Base-by-base conservation (phyloP, 2,888 invertebrate genomes). In the Acrocyrtus sp. region DNA sequence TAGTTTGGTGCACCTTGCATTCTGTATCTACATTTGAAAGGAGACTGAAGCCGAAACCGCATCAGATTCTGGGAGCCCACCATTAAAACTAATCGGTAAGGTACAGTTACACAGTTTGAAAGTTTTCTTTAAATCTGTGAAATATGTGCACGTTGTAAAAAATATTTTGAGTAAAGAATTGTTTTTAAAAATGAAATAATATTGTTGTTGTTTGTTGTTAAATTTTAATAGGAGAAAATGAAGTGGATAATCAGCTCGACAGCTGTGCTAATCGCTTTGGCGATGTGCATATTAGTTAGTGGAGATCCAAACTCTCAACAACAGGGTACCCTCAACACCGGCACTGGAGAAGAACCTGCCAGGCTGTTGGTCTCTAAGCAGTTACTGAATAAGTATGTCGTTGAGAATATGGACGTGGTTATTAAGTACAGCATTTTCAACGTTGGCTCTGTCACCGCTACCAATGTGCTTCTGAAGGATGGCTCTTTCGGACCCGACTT, bases 371-470 rank as follows among this genome's bases (percentile, higher is more conserved):
- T 96, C 24, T 94, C 95, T 10, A 98, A 98, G 86, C 94, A 95
- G 86, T 92, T 98, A 82, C 88, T 97, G 74, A 98, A 98, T 84
- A 95, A 94, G 86, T 98, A 96, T 84, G 87, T 98, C 76, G 98
- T 99, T 1, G 97, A 98, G 87, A 92, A 92, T 83, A 94, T 95
- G 90, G 98, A 99, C 84, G 90, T 98, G 82, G 89, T 98, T 76
- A 91, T 98, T 47, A 95, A 97, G 83, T 98, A 98, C 84, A 94
- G 93, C 15, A 87, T 98, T 69, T 96, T 90, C 86, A 98, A 98
- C 84, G 92, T 97, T 74, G 98, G 98, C 57, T 92, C 89, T 74
- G 92, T 92, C 75, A 92, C 96, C 67, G 98, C 98, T 27, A 90
- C 94, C 41, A 91, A 93, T 84, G 95, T 98, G 2, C 90, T 92